Percentiles rank a stretch among this genome's conserved stretches.
Evolutionary conservation across 2,888 invertebrate species (phyloP).

Genomic region (Ophion ellenae): DNA sequence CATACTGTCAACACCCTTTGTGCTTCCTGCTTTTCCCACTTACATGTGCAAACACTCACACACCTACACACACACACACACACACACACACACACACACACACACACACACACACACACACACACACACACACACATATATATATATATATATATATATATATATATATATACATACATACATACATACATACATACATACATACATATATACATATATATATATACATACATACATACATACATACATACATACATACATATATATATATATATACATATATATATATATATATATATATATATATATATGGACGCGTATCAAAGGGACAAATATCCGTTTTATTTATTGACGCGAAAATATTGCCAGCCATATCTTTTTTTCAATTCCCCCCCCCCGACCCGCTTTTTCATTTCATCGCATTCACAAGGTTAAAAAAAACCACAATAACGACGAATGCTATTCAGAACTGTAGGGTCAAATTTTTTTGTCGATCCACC

Average conservation of each 20-base stretch:
- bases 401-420: background rate
- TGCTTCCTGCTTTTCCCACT: constrained; percentile 25
- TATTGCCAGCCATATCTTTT: background rate
- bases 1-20: constrained; percentile 49
- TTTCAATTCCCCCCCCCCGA: background rate
- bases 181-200: too few relatives aligned
- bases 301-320: background rate
- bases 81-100: background rate
- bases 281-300: too few relatives aligned
- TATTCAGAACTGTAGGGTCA: background rate
- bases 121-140: background rate
- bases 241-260: too few relatives aligned
- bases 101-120: background rate
- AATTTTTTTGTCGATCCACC: background rate
- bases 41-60: background rate
- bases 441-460: background rate
- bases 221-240: too few relatives aligned
- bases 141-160: too few relatives aligned
- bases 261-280: too few relatives aligned
- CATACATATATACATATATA: too few relatives aligned
- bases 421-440: background rate
- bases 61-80: background rate
- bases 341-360: constrained; percentile 7
- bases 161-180: too few relatives aligned
- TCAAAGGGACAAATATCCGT: background rate